A percentile compares a stretch with the other conserved stretches of the same genome.
phyloP scores from a whole-genome alignment of 2,888 invertebrate genomes.

The Dryocosmus kuriphilus region DNA sequence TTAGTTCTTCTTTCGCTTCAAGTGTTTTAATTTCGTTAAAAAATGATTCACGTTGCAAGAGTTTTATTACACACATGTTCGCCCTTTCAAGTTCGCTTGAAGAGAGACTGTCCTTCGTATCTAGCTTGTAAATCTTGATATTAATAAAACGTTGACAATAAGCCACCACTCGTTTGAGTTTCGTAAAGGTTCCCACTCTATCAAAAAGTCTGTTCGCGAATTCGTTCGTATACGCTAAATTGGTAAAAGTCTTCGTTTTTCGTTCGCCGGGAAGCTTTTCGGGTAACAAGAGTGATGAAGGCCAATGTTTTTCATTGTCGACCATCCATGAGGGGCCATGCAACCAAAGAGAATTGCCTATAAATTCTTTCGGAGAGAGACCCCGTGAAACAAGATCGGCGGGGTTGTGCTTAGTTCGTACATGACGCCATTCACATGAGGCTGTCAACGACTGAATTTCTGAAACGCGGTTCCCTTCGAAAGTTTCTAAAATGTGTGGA shows the following conservation, averaged over 20 bases:
- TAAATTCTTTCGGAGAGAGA: no score
- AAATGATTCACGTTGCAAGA: no score
- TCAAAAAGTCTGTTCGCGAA: background rate
- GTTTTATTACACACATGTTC: no score
- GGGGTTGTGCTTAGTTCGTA: constrained; percentile 36
- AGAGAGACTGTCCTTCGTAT: no score
- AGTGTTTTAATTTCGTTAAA: no score
- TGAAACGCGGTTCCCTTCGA: background rate
- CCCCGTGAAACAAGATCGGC: constrained; percentile 38
- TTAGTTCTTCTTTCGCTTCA: no score
- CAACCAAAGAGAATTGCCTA: background rate
- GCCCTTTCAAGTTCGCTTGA: no score
- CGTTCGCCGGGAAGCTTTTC: no score
- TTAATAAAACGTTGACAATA: no score
- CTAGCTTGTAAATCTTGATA: no score
- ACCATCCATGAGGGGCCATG: background rate
- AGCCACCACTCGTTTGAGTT: no score
- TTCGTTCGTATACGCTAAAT: background rate
- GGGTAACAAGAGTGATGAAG: background rate
- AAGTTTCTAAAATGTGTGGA: background rate
- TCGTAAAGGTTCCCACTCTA: no score
- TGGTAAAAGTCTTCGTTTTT: background rate
- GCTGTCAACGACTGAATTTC: background rate
- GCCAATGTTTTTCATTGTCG: background rate
- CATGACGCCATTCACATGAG: constrained; percentile 34